phyloP scores from a whole-genome alignment of 2,888 invertebrate species.

The Drosophila pseudotakahashii region DNA sequence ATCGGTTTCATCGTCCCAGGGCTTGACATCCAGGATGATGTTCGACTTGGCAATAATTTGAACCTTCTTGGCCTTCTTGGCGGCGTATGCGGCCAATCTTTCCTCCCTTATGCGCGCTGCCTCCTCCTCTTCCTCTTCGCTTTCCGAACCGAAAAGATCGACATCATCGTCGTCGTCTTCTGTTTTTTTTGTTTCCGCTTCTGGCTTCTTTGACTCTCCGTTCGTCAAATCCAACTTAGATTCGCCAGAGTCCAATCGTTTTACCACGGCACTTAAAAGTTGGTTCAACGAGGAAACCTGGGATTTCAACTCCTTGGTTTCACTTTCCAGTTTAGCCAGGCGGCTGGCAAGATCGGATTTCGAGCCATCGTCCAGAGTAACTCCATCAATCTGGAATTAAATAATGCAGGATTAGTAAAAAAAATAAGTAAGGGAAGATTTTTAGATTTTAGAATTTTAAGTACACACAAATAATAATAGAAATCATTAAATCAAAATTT shows the following conservation, averaged over 20 bases:
- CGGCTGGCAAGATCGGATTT: constrained; percentile 86
- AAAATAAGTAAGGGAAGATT: too few species aligned
- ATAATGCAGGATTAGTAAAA: not conserved
- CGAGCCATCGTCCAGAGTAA: constrained; percentile 86
- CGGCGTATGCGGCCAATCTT: constrained; percentile 94
- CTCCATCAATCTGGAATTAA: constrained; percentile 87
- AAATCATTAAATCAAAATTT: not conserved
- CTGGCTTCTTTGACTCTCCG: constrained; percentile 18
- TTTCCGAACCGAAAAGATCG: constrained; percentile 92
- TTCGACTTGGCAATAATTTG: constrained; percentile 96
- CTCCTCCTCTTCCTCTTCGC: constrained; percentile 89
- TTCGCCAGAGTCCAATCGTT: constrained; percentile 2
- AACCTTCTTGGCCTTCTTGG: constrained; percentile 96
- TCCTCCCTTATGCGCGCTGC: constrained; percentile 92
- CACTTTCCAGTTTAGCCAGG: constrained; percentile 86
- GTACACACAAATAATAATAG: not conserved
- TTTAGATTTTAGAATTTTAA: too few species aligned
- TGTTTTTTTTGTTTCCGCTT: not conserved
- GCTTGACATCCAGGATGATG: constrained; percentile 97
- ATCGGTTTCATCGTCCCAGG: constrained; percentile 96
- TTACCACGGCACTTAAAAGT: constrained; percentile 82
- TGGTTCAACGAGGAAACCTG: constrained; percentile 81
- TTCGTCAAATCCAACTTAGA: constrained; percentile 24
- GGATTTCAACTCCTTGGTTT: constrained; percentile 85
- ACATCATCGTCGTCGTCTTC: constrained; percentile 88